Evolutionary conservation across 1,140 invertebrate genomes (phyloP).

Genomic region (Bathynomus jamesi): DNA sequence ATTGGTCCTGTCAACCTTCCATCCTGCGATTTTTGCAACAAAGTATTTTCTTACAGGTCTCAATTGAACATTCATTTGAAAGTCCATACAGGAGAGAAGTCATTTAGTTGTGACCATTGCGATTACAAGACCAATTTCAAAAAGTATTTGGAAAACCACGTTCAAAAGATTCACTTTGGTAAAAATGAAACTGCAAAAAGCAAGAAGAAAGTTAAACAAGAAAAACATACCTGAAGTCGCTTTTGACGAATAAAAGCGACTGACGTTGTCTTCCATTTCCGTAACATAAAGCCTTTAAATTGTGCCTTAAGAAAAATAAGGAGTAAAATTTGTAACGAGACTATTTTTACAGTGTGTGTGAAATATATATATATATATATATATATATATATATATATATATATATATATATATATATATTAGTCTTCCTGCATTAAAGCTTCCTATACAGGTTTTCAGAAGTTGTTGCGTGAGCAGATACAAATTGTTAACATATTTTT

Average conservation of each 20-base stretch:
- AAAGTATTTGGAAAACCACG: constrained; percentile 45
- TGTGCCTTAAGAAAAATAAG: not conserved
- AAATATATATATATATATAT: too few relatives aligned
- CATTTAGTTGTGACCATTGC: constrained; percentile 40
- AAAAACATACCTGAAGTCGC: too few relatives aligned
- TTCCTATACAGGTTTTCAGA: too few relatives aligned
- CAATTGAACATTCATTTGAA: constrained; percentile 41
- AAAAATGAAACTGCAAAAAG: not conserved
- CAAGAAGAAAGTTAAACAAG: not conserved
- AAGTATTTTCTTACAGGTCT: constrained; percentile 33
- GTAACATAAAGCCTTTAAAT: not conserved
- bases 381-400: too few relatives aligned
- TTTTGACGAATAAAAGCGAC: not conserved
- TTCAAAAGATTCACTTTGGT: constrained; percentile 11
- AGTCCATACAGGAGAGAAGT: constrained; percentile 45
- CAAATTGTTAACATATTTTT: too few relatives aligned
- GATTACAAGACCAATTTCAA: constrained; percentile 42
- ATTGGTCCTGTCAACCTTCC: constrained; percentile 32
- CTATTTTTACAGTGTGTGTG: too few relatives aligned
- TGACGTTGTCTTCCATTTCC: not conserved
- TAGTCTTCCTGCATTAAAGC: too few relatives aligned
- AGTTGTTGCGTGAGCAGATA: too few relatives aligned
- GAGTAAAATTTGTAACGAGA: not conserved
- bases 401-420: too few relatives aligned
- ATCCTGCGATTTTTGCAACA: constrained; percentile 29